phyloP scores from a whole-genome alignment of 2,888 invertebrate species.

The Abrostola tripartita region DNA sequence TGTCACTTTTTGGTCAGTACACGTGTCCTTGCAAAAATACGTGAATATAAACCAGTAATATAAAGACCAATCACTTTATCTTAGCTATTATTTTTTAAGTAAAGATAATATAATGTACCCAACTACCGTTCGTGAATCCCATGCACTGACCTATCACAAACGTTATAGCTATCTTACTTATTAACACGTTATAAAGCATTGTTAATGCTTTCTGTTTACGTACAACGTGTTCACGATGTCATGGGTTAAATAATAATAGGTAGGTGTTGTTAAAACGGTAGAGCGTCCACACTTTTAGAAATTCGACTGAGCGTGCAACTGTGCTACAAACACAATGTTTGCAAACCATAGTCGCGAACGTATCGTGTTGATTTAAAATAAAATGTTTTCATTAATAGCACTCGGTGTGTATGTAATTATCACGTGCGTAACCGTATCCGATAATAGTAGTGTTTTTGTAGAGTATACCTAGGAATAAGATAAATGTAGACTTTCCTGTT shows the following conservation, averaged over 20 bases:
- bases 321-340: too few species aligned
- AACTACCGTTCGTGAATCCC: constrained; percentile 1
- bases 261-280: constrained; percentile 5
- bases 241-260: constrained; percentile 21
- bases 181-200: constrained; percentile 23
- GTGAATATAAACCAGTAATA: too few species aligned
- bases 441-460: constrained; percentile 29
- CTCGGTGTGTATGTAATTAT: constrained; percentile 30
- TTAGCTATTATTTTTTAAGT: neutral
- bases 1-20: too few species aligned
- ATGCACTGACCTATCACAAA: constrained; percentile 32
- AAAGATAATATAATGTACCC: neutral
- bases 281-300: constrained; percentile 7
- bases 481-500: constrained; percentile 27
- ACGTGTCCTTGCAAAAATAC: too few species aligned
- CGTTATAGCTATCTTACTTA: constrained; percentile 24
- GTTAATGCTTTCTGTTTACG: constrained; percentile 28
- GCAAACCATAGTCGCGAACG: constrained; percentile 5
- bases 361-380: constrained; percentile 33
- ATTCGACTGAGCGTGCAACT: neutral
- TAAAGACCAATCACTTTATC: too few species aligned
- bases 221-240: constrained; percentile 33
- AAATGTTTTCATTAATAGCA: constrained; percentile 42
- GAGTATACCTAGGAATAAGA: constrained; percentile 20
- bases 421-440: constrained; percentile 20